Evolutionary conservation across 2,113 vertebrate species (phyloP), one percentile per base, ranked within the genome.

Genomic region (Thamnaconus septentrionalis): DNA sequence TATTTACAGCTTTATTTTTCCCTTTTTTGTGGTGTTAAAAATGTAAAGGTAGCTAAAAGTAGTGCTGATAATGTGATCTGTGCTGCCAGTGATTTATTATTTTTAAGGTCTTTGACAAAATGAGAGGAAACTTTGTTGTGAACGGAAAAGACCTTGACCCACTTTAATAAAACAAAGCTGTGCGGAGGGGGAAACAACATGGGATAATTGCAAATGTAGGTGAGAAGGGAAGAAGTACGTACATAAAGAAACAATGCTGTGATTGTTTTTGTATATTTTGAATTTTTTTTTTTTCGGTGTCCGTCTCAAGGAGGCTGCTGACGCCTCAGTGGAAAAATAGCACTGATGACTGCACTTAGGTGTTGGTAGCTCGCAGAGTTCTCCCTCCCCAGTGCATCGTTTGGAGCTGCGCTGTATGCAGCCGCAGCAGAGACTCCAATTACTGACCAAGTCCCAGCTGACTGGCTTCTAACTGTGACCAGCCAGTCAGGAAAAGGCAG

Each of bases 341-440:
- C 84, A 75, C 81, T 84, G 78, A 87, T 84, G 88, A 83, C 75
- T 82, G 68, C 69, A 64, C 76, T 85, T 83, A 78, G 88, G 76
- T 83, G 81, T 81, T 83, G 89, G 84, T 77, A 84, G 85, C 87
- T 86, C 82, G 84, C 79, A 83, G 84, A 80, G 80, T 86, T 90
- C 87, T 83, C 76, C 83, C 72, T 88, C 87, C 79, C 83, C 64
- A 41, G 81, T 86, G 87, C 78, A 83, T 89, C 70, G 8, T 79
- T 88, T 66, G 74, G 80, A 74, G 80, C 83, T 60, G 55, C 85
- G 88, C 87, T 88, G 77, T 60, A 87, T 80, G 75, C 83, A 86
- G 74, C 70, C 85, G 76, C 84, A 84, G 88, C 82, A 83, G 74
- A 89, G 85, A 88, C 87, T 86, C 85, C 85, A 90, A 88, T 90